phyloP scores from a whole-genome alignment of 2,888 invertebrate species.

The Ellobium chinense region DNA sequence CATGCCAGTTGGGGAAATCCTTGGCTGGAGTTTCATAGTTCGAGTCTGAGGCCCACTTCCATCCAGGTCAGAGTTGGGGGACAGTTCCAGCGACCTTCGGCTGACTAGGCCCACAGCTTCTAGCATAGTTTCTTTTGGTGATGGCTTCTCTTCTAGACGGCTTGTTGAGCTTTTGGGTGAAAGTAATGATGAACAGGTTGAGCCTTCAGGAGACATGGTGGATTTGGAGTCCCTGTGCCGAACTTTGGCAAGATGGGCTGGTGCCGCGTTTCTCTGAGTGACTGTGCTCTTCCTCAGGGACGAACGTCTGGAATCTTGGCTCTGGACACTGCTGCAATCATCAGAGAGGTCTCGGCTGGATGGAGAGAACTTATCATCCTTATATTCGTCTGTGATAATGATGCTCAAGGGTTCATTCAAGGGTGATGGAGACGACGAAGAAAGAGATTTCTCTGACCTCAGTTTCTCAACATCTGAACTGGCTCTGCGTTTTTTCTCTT shows the following conservation, averaged over 20 bases:
- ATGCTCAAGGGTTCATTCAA: conserved; percentile 43
- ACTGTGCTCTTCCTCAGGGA: conserved; percentile 50
- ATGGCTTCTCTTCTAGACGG: conserved; percentile 34
- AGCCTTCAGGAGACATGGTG: conserved; percentile 37
- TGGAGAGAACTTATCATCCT: conserved; percentile 36
- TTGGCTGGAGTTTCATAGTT: conserved; percentile 39
- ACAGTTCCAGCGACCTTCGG: conserved; percentile 28
- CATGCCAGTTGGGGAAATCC: conserved; percentile 37
- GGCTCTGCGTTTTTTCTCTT: conserved; percentile 28
- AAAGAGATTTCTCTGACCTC: conserved; percentile 1
- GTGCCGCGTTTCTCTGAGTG: conserved; percentile 50
- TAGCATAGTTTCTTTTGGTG: conserved; percentile 51
- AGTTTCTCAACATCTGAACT: conserved; percentile 46
- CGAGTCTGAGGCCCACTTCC: not conserved
- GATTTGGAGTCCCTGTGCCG: conserved; percentile 24
- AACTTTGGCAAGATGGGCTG: conserved; percentile 42
- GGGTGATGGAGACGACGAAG: conserved; percentile 16
- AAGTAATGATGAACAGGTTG: conserved; percentile 36
- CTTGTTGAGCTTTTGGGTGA: conserved; percentile 28
- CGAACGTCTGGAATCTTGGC: conserved; percentile 43
- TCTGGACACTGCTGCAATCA: conserved; percentile 39
- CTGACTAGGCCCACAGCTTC: conserved; percentile 51
- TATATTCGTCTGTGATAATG: conserved; percentile 39
- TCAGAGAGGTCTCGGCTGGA: conserved; percentile 39
- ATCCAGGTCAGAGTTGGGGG: conserved; percentile 38